Evolutionary conservation across 2,113 vertebrate species (phyloP).

Genomic region (Dinomys branickii): DNA sequence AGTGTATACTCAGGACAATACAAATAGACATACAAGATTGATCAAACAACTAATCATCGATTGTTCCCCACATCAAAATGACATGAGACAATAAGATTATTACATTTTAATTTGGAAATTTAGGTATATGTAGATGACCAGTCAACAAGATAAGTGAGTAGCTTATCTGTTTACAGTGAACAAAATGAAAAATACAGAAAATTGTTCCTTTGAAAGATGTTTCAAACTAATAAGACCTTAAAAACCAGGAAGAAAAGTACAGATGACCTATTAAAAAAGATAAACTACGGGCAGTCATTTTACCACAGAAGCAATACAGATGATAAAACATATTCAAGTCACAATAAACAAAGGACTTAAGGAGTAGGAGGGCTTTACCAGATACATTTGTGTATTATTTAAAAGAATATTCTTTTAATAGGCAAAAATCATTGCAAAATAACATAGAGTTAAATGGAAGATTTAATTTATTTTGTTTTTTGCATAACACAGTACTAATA

Average conservation of each 20-base stretch:
- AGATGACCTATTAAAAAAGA: neutral
- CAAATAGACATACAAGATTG: too few relatives aligned
- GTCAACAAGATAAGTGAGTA: neutral
- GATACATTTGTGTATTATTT: neutral
- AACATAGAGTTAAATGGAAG: neutral
- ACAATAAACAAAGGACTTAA: neutral
- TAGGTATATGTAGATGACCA: neutral
- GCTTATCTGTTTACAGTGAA: neutral
- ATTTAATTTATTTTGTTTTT: conserved; percentile 34
- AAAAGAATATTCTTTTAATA: neutral
- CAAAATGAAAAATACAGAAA: conserved; percentile 17
- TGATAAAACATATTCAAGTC: neutral
- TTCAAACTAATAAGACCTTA: neutral
- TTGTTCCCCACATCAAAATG: too few relatives aligned
- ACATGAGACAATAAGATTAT: too few relatives aligned
- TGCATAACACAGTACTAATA: neutral
- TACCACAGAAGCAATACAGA: neutral
- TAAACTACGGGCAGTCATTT: neutral
- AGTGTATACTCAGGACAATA: too few relatives aligned
- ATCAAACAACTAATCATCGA: too few relatives aligned
- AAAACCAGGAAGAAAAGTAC: neutral
- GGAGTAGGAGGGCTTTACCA: neutral
- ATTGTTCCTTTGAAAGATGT: neutral
- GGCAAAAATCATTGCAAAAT: conserved; percentile 22
- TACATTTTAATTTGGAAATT: neutral